Percentiles rank a stretch among this genome's conserved stretches.
These are phyloP conservation scores for Pediacus dermestoides DNA, from an alignment of 2,888 invertebrate species.

Conservation along the genomic window DNA sequence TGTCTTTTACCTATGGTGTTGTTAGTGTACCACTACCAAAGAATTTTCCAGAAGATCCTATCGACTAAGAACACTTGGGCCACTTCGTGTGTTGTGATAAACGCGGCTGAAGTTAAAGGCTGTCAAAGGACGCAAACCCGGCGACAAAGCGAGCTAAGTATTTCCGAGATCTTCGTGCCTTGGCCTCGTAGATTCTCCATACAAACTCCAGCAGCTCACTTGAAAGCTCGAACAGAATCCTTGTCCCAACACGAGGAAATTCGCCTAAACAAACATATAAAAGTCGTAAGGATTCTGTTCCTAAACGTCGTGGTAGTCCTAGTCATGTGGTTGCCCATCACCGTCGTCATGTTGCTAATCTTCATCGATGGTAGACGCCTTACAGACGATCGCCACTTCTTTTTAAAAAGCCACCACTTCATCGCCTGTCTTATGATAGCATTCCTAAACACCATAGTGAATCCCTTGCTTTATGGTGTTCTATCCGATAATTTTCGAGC, in stretches of 20 bases:
- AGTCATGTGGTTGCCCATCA: slow-evolving; percentile 59
- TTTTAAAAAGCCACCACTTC: slow-evolving; percentile 55
- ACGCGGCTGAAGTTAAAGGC: slow-evolving; percentile 33
- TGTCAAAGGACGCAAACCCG: slow-evolving; percentile 36
- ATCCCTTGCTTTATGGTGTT: slow-evolving; percentile 56
- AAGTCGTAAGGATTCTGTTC: slow-evolving; percentile 53
- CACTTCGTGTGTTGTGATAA: slow-evolving; percentile 49
- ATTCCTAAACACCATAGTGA: slow-evolving; percentile 55
- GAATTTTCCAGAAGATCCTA: slow-evolving; percentile 55
- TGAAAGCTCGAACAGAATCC: slow-evolving; percentile 45
- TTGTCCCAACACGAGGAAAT: slow-evolving; percentile 53
- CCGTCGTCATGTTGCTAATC: slow-evolving; percentile 54
- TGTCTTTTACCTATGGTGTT: slow-evolving; percentile 55
- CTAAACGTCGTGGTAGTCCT: slow-evolving; percentile 56
- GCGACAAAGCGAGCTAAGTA: slow-evolving; percentile 52
- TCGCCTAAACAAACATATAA: slow-evolving; percentile 54
- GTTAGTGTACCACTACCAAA: slow-evolving; percentile 55
- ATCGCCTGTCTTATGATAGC: slow-evolving; percentile 52
- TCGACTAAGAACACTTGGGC: slow-evolving; percentile 54
- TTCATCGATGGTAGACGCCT: slow-evolving; percentile 54
- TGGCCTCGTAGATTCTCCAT: slow-evolving; percentile 51
- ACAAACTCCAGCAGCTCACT: slow-evolving; percentile 23
- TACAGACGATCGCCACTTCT: slow-evolving; percentile 52
- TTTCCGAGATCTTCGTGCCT: slow-evolving; percentile 52
- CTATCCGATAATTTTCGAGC: slow-evolving; percentile 55